Base-by-base conservation (phyloP, 2,888 invertebrate genomes). In the Carpatolechia fugitivella region DNA sequence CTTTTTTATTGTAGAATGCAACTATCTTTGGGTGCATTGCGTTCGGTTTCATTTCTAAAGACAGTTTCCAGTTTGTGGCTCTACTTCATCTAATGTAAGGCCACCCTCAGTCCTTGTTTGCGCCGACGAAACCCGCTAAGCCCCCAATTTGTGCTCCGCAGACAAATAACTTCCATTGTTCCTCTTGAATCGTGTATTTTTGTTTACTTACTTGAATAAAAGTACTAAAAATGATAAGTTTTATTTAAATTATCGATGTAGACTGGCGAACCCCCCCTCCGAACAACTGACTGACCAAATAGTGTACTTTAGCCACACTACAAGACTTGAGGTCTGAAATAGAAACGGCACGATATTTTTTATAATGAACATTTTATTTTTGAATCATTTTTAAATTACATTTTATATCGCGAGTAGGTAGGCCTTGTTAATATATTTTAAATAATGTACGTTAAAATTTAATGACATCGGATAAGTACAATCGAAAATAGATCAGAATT, bases 191-290 rank as follows among this genome's bases (percentile, higher is more conserved):
- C 76, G 64, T 84, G 80, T 79, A 77, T 78, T 76, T 79, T 77
- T 81, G 78, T 81, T 85, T 75, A 76, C 63, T 72, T 71, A 76
- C 64, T 72, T 71, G 69, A 83, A 88, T 86, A 88, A 87, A 87
- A 80, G 72, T 85, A 81, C 78, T 80, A 73, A 76, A 80, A 73
- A 78, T 72, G 74, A 66, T 82, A 85, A 85, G 83, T 84, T 85
- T 85, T 86, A 83, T 82, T 86, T 85, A 77, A 82, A 82, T 80
- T 80, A 64, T 68, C 70, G 61, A 65, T 59, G 55, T 61, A 58
- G 61, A 64, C 62, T 62, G 61, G 14, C 30, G 24, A 24, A 24
- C 3, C 6, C 24, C 29, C 38, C 38, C 49, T 30, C 30, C 13
- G 16, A 48, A 40, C 44, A 53, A 48, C 46, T 40, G 48, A 53